A percentile compares a stretch with the other conserved stretches of the same genome.
phyloP scores from a whole-genome alignment of 2,113 vertebrate genomes.

The Climacteris rufus region DNA sequence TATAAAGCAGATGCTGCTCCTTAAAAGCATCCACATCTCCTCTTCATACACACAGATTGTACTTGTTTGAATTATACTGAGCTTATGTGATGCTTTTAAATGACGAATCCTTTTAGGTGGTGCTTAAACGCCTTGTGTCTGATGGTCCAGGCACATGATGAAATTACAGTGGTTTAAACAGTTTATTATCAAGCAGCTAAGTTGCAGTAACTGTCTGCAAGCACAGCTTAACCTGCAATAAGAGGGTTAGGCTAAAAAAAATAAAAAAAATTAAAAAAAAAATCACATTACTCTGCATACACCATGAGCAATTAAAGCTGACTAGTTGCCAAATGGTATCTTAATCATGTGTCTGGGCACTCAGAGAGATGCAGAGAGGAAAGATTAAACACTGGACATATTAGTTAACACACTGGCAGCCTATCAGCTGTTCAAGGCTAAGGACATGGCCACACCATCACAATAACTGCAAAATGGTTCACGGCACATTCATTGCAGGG shows the following conservation, averaged over 20 bases:
- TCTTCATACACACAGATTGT: neutral
- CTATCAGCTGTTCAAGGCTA: neutral
- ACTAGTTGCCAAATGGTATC: neutral
- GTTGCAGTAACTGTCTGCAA: neutral
- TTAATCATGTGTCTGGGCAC: neutral
- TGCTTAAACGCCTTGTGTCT: neutral
- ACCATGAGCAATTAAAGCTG: neutral
- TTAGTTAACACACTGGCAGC: neutral
- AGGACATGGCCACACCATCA: neutral
- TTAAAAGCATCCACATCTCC: slow-evolving; percentile 15
- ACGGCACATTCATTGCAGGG: neutral
- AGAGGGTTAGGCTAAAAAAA: neutral
- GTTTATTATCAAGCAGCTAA: neutral
- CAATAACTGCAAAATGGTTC: neutral
- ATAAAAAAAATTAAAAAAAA: no score
- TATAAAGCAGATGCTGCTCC: slow-evolving; percentile 52
- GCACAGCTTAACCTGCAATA: neutral
- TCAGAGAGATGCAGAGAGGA: neutral
- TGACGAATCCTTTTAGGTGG: neutral
- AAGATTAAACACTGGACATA: neutral
- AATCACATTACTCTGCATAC: neutral
- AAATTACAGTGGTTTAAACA: neutral
- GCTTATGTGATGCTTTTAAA: neutral
- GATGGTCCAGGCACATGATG: neutral
- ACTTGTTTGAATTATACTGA: neutral